Evolutionary conservation across 2,113 vertebrate genomes (phyloP), one percentile per base, ranked within the genome.

Genomic region (Chrysochloris asiatica): DNA sequence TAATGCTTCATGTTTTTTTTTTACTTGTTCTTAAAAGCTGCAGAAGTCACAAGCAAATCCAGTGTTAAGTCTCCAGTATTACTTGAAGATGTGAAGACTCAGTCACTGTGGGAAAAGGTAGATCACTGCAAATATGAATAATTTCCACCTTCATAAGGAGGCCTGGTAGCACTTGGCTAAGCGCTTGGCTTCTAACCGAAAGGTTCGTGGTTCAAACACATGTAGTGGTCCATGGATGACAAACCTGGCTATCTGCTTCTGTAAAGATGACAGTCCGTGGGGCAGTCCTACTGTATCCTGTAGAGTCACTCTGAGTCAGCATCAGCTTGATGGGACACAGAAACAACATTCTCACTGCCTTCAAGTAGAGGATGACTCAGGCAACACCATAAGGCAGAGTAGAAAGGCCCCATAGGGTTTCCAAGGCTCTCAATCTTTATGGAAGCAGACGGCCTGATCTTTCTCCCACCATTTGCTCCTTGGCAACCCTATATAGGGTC

Each of bases 21-120:
- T 80, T 91, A 63, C 81, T 24, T 95, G 59, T 89, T 84, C 89
- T 83, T 94, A 72, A 91, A 94, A 96, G 95, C 81, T 93, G 59
- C 24, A 38, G 79, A 91, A 65, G 19, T 65, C 47, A 59, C 22
- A 19, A 73, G 56, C 41, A 71, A 84, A 43, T 77, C 86, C 77
- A 71, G 6, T 33, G 78, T 54, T 30, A 47, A 75, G 21, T 77
- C 4, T 48, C 54, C 91, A 85, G 59, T 28, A 48, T 41, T 84
- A 41, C 59, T 8, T 12, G 45, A 88, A 61, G 50, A 80, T 56
- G 82, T 43, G 33, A 88, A 36, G 47, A 89, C 1, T 77, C 86
- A 59, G 2, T 79, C 82, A 22, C 73, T 84, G 47, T 81, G 22
- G 26, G 52, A 41, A 83, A 91, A 75, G 95, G 95, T 95, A 87